A percentile compares a stretch with the other conserved stretches of the same genome.
These are phyloP conservation scores for Sebastes aleutianus DNA, from an alignment of 2,797 vertebrate species.

Conservation along the genomic window DNA sequence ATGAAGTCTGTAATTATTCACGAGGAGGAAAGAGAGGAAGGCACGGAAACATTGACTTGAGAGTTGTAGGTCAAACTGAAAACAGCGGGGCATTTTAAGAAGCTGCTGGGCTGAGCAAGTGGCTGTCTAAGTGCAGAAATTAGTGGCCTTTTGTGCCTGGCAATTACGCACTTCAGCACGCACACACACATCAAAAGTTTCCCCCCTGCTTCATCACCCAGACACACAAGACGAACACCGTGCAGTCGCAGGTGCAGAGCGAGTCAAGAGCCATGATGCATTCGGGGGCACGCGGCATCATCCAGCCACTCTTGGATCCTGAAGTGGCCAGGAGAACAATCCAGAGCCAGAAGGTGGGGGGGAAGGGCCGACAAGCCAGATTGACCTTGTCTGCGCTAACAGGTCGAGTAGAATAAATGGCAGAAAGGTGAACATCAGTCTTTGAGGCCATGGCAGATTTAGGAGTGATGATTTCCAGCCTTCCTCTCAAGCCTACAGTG, in stretches of 20 bases:
- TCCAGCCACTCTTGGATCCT: constrained; percentile 35
- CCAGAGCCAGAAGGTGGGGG: constrained; percentile 18
- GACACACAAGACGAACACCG: constrained; percentile 1
- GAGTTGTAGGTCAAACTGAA: constrained; percentile 57
- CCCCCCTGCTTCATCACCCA: constrained; percentile 3
- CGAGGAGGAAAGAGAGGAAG: not conserved
- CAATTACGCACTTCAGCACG: constrained; percentile 52
- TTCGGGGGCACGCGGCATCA: not conserved
- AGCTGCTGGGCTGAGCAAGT: constrained; percentile 42
- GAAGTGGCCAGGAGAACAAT: constrained; percentile 54
- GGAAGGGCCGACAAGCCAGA: constrained; percentile 30
- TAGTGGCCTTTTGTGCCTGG: constrained; percentile 42
- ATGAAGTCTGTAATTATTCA: constrained; percentile 44
- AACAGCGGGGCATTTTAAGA: constrained; percentile 43
- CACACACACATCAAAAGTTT: constrained; percentile 3
- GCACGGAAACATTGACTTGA: constrained; percentile 31
- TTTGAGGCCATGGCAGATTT: constrained; percentile 50
- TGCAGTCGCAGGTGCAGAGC: constrained; percentile 14
- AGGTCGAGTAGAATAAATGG: constrained; percentile 60
- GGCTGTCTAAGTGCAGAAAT: constrained; percentile 52
- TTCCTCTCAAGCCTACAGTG: not conserved
- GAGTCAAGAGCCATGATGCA: constrained; percentile 25
- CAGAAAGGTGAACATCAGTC: constrained; percentile 61
- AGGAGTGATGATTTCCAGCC: constrained; percentile 53
- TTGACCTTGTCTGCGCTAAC: constrained; percentile 64